Evolutionary conservation across 1,140 invertebrate species (phyloP), one percentile per base, ranked within the genome.

Genomic region (Telenomus remus): DNA sequence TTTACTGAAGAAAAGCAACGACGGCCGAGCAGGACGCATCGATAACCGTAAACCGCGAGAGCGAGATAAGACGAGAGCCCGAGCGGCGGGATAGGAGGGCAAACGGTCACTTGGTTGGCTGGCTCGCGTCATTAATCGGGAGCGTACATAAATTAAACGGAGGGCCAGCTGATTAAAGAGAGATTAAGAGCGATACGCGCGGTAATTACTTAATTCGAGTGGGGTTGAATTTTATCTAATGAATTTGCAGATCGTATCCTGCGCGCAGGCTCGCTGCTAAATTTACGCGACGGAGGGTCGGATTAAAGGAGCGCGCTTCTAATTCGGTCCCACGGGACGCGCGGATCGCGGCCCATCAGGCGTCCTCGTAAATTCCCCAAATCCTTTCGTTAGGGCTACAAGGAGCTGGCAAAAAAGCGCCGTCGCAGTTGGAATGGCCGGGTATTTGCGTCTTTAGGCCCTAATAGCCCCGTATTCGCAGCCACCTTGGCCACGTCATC

Each of bases 401-500:
- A 16, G 4, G 3, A n/a, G 43, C 19, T 4, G 15, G n/a, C 33
- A 19, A 63, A 71, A 63, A 61, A 71, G 0, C 14, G n/a, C n/a
- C 6, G 11, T 12, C 3, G 33, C 39, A 48, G 34, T 35, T 34
- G 33, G 46, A 27, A 33, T 13, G 34, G 27, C 43, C 19, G 15
- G 46, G 47, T 47, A 54, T 70, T 69, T 69, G 47, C 64, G 66
- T 61, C 68, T 63, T 64, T 64, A 56, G 47, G 44, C 69, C 53
- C 57, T 63, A 64, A 72, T 64, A 43, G 69, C 69, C n/a, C n/a
- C 69, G 46, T 39, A 57, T 61, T 61, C 59, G 46, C 37, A 54
- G 69, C 59, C 60, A 64, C 66, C 39, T 68, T 39, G 35, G 12
- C 48, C 43, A 54, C 65, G 59, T 71, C 57, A 56, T 55, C 59